Conservation (phyloP, 2,888 invertebrate genomes). For the Nomada goodeniana region DNA sequence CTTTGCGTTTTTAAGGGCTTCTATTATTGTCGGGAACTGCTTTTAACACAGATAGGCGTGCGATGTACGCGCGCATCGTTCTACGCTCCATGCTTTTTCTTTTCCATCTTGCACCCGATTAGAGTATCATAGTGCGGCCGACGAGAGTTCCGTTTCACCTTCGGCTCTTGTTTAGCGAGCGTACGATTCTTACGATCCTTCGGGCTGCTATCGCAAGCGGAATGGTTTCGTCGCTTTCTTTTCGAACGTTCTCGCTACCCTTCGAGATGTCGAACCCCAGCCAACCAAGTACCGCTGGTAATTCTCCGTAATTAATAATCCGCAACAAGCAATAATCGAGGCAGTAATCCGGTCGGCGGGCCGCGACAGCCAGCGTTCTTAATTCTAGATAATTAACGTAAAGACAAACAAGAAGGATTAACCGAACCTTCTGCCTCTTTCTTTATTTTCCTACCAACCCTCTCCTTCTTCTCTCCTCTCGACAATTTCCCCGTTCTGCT, state of each 20-base stretch:
- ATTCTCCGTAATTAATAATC: conserved; percentile 84
- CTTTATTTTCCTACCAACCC: conserved; percentile 59
- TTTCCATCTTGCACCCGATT: not conserved
- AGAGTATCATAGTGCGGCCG: no score
- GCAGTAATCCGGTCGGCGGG: conserved; percentile 81
- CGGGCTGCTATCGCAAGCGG: not conserved
- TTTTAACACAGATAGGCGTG: conserved; percentile 79
- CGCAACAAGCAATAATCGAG: conserved; percentile 84
- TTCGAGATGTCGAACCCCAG: conserved; percentile 10
- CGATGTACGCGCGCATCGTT: conserved; percentile 14
- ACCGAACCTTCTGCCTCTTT: conserved; percentile 54
- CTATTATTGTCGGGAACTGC: conserved; percentile 77
- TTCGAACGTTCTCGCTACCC: conserved; percentile 13
- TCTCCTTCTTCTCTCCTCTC: conserved; percentile 26
- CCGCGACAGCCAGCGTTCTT: conserved; percentile 79
- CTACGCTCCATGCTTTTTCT: not conserved
- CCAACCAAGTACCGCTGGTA: conserved; percentile 67
- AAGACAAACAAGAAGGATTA: conserved; percentile 83
- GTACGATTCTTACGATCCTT: not conserved
- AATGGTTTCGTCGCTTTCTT: not conserved
- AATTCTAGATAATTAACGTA: conserved; percentile 84
- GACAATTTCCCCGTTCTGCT: conserved; percentile 14
- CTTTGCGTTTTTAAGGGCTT: conserved; percentile 80
- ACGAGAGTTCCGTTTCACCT: not conserved
- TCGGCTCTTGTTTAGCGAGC: not conserved